Base-by-base conservation (phyloP, 1,140 invertebrate species). In the Pachypeltis micranthus region DNA sequence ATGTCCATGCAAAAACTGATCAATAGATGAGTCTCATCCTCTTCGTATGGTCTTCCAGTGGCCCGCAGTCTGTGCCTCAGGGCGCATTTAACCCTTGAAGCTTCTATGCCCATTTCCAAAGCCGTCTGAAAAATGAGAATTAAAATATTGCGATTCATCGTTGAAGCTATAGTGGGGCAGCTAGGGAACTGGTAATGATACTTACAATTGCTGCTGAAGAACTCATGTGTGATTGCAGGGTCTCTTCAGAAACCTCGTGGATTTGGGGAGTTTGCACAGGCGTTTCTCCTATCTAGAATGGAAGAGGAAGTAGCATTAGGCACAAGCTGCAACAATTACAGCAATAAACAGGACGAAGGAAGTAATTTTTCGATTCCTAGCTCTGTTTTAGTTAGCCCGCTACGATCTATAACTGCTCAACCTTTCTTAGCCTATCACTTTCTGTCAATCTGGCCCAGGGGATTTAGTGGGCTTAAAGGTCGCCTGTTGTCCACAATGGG, bases 1-100 rank as follows among this genome's bases (percentile, higher is more conserved):
- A 81, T 75, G 69, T 81, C 80, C 29, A 86, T 69, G 7, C 85
- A 81, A 14, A 86, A 84, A 70, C 85, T 81, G 54, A 89, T 81
- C 12, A 88, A 72, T 39, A 84, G 79, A 68, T 87, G 84, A 0
- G 82, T 74, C 26, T 80, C 79, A 12, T 73, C 73, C 25, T 80
- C 79, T 14, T 73, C 73, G 70, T 84, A 88, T 2, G 78, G 78
- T 57, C 72, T 63, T 21, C 84, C 83, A 25, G 78, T 79, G 61
- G 76, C 69, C 34, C 80, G 77, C 55, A 86, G 68, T 69, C 80
- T 76, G 51, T 77, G 73, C 44, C 77, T 76, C 2, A 88, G 74
- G 0, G 84, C 84, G 64, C 76, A 75, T 66, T 83, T 81, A 1
- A 90, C 80, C 56, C 83, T 73, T n/a, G 80, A 82, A 0, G 81